Base-by-base conservation (phyloP, 1,140 invertebrate species). In the Choristoneura fumiferana region DNA sequence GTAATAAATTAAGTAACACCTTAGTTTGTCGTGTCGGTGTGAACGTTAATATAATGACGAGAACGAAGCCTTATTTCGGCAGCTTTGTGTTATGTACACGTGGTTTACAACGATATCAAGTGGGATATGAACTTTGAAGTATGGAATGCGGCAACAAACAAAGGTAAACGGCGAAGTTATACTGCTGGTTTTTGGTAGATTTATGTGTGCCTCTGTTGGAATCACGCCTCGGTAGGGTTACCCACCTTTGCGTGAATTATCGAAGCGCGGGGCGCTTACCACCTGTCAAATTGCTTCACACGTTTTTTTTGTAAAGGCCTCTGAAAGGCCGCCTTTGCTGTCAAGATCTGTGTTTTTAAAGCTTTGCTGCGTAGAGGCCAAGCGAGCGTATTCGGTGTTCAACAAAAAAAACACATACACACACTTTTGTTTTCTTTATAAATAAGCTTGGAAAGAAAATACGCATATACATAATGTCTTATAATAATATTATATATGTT, bases 191-290 rank as follows among this genome's bases (percentile, higher is more conserved):
- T 18, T n/a, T n/a, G 22, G 22, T 22, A 49, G 43, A 49, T 49
- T 49, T 49, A 49, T 49, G 22, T 49, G 17, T 49, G 43, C 29
- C 43, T 43, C 22, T 29, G 22, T 49, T 29, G 43, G 22, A 49
- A 49, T 49, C 43, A 49, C 43, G 43, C 17, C 29, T 22, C 43
- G 18, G 17, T 22, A n/a, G 43, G 3, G 43, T 49, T 29, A 29
- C 2, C n/a, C 22, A 6, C 22, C 4, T 39, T n/a, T 49, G 22
- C 4, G 43, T 22, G 22, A 6, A 29, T 29, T 49, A 12, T 10
- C 9, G 14, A 49, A 5, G 18, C 40, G 40, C 35, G 8, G 18
- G 18, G 8, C 17, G 43, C 43, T 49, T 14, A 12, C 43, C 43
- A 49, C 43, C 43, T 49, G 43, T 8, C n/a, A 29, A 29, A 3